Evolutionary conservation across 1,140 invertebrate genomes (phyloP), one percentile per base, ranked within the genome.

Genomic region (Drosophila takahashii): DNA sequence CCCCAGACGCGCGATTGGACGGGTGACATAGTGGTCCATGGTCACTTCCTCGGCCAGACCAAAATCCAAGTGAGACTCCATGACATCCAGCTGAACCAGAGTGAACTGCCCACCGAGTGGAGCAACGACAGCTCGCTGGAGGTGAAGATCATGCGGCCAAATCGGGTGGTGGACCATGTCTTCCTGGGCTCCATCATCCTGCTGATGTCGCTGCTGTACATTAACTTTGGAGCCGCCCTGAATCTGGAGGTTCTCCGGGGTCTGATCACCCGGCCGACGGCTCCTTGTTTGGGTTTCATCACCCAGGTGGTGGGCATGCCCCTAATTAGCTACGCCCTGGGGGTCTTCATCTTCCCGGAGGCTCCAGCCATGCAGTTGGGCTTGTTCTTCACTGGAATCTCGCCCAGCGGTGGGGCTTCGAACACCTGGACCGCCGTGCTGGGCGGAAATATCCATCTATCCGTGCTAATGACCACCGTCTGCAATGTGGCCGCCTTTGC

Each of bases 371-470:
- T 98, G 93, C 95, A 95, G 61, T 93, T 98, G 71, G 98, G 98
- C 0, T 94, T 99, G 86, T 99, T 99, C 93, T 97, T 98, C 79
- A 96, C 97, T 3, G 98, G 97, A 1, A 96, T 97, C 48, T 95
- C 96, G 59, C 98, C 98, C 13, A 97, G 96, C 32, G 98, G 98
- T 1, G 98, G 97, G 2, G 97, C 97, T 10, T 98, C 97, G n/a
- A 99, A 99, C 91, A 97, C 98, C 77, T 99, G 98, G 97, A 97
- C 97, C 1, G 94, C 97, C 62, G 94, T 98, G 32, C 92, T 99
- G 0, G 96, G 95, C 34, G 98, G 97, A 6, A 98, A 98, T 93
- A 93, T 98, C 0, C 95, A 97, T 93, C 93, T 99, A 6, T 98
- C 97, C 1, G 95, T 99, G 54, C 96, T 97, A 6, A 98, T 99